These are phyloP conservation scores for Diaprepes abbreviatus DNA, from an alignment of 2,888 invertebrate species.

Conservation along the genomic window DNA sequence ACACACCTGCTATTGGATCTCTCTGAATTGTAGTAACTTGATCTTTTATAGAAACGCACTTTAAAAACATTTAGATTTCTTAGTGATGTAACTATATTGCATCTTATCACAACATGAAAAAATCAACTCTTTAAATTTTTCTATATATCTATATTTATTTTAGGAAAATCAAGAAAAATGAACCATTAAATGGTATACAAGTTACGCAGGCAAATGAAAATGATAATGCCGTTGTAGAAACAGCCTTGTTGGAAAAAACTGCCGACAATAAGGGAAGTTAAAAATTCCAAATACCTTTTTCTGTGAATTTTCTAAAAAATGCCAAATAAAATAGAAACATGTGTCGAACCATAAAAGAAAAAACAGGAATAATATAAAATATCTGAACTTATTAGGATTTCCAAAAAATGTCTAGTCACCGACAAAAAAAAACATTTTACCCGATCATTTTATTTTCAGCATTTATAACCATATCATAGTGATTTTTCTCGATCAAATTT, in stretches of 20 bases:
- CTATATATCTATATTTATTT: too few species aligned
- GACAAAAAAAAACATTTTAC: not conserved
- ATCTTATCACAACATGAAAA: too few species aligned
- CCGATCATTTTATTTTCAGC: not conserved
- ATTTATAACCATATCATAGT: not conserved
- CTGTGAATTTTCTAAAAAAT: not conserved
- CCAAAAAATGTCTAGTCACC: not conserved
- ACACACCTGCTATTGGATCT: too few species aligned
- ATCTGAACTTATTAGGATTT: slow-evolving; percentile 10
- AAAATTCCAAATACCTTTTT: not conserved
- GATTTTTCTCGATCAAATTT: slow-evolving; percentile 16
- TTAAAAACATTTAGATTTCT: too few species aligned
- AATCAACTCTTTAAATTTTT: too few species aligned
- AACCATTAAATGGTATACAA: slow-evolving; percentile 3
- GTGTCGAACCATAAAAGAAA: too few species aligned
- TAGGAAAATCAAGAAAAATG: not conserved
- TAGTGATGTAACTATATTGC: too few species aligned
- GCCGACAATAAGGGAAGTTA: not conserved
- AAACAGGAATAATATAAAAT: too few species aligned
- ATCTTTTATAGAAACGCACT: too few species aligned
- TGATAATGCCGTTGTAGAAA: not conserved
- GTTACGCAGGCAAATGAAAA: slow-evolving; percentile 7
- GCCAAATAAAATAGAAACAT: not conserved
- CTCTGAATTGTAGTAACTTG: too few species aligned
- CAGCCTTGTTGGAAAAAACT: slow-evolving; percentile 1